phyloP scores from a whole-genome alignment of 1,140 invertebrate genomes.

The Penaeus chinensis region DNA sequence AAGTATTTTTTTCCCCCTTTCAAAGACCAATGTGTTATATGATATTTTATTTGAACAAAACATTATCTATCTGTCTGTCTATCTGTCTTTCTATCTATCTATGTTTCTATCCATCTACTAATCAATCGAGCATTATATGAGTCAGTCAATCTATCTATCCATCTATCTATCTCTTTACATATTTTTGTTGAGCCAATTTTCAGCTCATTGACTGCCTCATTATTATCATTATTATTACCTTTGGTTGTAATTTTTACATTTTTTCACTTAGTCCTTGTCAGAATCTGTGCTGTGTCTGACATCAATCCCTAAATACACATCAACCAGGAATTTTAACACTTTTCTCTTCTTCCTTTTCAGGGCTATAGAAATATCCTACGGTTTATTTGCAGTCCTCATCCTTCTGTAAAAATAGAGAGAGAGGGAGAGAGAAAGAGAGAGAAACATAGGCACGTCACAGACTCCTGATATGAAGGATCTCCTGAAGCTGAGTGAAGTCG shows the following conservation, averaged over 20 bases:
- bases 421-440: too few species aligned
- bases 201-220: neutral
- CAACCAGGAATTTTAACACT: too few species aligned
- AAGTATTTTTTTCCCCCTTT: neutral
- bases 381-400: too few species aligned
- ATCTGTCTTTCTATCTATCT: constrained; percentile 10
- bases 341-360: too few species aligned
- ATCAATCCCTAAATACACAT: too few species aligned
- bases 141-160: neutral
- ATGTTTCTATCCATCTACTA: neutral
- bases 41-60: neutral
- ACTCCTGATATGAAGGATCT: too few species aligned
- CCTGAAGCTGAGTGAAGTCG: too few species aligned
- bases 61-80: neutral
- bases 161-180: constrained; percentile 15
- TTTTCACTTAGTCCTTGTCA: too few species aligned
- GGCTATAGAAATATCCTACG: too few species aligned
- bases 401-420: too few species aligned
- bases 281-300: too few species aligned
- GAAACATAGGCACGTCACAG: too few species aligned
- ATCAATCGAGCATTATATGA: neutral
- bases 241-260: neutral
- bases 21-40: neutral
- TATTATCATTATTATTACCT: neutral
- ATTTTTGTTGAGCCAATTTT: neutral